Evolutionary conservation across 2,888 invertebrate species (phyloP).

Genomic region (Cephus spinipes): DNA sequence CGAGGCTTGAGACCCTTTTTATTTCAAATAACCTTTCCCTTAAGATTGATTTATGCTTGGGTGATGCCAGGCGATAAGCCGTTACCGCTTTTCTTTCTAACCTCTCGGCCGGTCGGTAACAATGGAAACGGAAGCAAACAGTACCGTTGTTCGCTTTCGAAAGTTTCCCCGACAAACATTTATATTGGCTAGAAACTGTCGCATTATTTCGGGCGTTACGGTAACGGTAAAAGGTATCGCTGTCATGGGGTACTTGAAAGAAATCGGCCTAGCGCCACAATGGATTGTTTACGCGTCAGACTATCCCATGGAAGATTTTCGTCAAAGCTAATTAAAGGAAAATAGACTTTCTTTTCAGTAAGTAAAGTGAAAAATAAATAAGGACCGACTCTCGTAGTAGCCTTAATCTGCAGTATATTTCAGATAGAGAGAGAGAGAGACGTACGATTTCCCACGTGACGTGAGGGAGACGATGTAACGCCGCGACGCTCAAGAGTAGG

Average conservation of each 20-base stretch:
- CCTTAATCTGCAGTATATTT: not conserved
- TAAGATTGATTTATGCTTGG: not conserved
- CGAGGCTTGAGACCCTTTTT: not conserved
- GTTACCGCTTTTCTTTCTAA: not conserved
- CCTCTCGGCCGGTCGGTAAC: not conserved
- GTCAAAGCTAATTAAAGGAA: not conserved
- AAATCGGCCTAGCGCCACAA: not conserved
- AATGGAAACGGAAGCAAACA: not conserved
- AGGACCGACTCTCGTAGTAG: not conserved
- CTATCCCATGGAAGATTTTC: not conserved
- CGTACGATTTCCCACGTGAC: not conserved
- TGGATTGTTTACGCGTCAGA: not conserved
- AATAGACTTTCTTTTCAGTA: not conserved
- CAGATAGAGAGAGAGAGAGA: not conserved
- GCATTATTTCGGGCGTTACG: not conserved
- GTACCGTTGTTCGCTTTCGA: not conserved
- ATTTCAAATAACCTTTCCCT: not conserved
- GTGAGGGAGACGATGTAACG: not conserved
- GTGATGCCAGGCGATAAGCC: not conserved
- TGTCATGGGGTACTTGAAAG: not conserved
- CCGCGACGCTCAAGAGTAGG: not conserved
- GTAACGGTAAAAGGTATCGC: not conserved
- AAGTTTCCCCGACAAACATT: not conserved
- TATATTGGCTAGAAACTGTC: not conserved
- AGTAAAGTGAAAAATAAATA: not conserved